Percentiles rank a stretch among this genome's conserved stretches.
These are phyloP conservation scores for Alfaro cultratus DNA, from an alignment of 2,797 vertebrate species.

Conservation along the genomic window DNA sequence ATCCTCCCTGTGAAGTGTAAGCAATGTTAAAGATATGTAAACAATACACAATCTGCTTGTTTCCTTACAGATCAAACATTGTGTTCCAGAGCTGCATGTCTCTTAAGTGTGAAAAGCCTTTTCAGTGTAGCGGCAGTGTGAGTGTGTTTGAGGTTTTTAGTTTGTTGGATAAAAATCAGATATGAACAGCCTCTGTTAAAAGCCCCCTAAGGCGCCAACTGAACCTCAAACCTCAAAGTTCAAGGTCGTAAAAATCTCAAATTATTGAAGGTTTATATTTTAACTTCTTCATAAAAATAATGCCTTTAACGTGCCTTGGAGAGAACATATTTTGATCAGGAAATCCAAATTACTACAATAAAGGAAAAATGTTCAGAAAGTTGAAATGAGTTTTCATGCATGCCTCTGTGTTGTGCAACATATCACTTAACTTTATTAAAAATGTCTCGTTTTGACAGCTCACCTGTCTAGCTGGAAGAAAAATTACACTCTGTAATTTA, in stretches of 20 bases:
- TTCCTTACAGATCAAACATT: background rate
- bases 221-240: background rate
- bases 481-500: background rate
- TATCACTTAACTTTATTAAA: constrained; percentile 4
- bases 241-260: background rate
- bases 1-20: background rate
- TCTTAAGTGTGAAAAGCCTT: background rate
- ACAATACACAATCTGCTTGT: background rate
- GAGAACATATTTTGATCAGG: background rate
- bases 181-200: background rate
- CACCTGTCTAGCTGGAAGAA: background rate
- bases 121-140: background rate
- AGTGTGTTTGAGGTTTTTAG: background rate
- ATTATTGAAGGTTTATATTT: background rate
- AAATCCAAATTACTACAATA: background rate
- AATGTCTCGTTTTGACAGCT: background rate
- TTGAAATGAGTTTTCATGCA: background rate
- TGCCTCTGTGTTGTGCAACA: background rate
- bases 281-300: background rate
- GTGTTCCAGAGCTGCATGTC: background rate
- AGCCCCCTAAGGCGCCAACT: background rate
- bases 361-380: background rate
- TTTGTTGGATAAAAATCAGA: background rate
- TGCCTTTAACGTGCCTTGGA: background rate
- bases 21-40: background rate